Conservation (phyloP, 2,113 vertebrate species). For the Halichoeres trimaculatus region DNA sequence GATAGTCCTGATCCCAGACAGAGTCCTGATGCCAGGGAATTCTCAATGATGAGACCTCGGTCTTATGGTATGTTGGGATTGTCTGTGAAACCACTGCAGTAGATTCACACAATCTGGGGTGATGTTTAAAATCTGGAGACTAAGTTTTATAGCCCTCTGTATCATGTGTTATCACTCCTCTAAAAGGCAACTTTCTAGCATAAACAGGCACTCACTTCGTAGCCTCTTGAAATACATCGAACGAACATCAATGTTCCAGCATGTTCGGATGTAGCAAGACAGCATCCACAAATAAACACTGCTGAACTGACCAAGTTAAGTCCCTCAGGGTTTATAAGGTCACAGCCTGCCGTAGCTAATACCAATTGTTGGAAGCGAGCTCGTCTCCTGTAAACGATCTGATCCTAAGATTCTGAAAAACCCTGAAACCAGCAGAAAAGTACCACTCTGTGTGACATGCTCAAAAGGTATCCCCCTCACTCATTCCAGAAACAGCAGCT, state of each 20-base stretch:
- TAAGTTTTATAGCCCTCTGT: no score
- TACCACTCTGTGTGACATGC: background rate
- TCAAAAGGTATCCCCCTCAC: constrained; percentile 57
- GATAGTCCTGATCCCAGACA: background rate
- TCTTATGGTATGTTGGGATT: no score
- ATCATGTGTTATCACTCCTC: no score
- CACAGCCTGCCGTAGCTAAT: background rate
- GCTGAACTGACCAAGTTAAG: background rate
- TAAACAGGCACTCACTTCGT: no score
- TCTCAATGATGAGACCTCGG: background rate
- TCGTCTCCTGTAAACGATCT: background rate
- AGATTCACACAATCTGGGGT: no score
- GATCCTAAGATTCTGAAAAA: constrained; percentile 19
- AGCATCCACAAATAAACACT: no score
- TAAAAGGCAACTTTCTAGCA: no score
- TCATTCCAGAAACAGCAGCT: constrained; percentile 81
- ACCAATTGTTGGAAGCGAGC: background rate
- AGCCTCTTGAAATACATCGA: no score
- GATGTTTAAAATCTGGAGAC: no score
- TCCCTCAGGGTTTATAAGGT: background rate
- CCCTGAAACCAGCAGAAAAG: constrained; percentile 43
- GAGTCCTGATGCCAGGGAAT: background rate
- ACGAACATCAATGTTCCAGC: no score
- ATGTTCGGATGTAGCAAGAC: no score
- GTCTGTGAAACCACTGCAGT: no score